phyloP scores from a whole-genome alignment of 1,140 invertebrate genomes.

The Cherax quadricarinatus region DNA sequence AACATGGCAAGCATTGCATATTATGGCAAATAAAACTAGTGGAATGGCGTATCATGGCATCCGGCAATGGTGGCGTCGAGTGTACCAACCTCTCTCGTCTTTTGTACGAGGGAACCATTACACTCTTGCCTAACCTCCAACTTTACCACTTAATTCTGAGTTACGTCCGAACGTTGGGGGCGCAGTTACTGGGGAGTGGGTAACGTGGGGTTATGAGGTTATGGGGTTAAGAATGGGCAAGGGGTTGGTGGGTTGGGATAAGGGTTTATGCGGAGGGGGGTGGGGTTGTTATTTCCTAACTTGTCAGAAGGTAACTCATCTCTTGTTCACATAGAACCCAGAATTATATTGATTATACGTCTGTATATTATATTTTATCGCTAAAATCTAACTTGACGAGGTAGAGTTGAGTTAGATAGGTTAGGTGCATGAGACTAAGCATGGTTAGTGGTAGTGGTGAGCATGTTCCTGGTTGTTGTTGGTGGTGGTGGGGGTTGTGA shows the following conservation, averaged over 20 bases:
- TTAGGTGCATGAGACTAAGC: too few species aligned
- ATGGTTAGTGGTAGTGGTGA: too few species aligned
- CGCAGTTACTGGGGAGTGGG: not conserved
- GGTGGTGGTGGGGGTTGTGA: too few species aligned
- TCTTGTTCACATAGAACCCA: not conserved
- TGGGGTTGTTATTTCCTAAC: not conserved
- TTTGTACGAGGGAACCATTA: too few species aligned
- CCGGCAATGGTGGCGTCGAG: not conserved
- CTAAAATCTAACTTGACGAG: too few species aligned
- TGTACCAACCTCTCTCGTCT: not conserved
- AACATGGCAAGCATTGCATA: not conserved
- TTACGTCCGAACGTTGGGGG: not conserved
- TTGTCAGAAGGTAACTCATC: not conserved
- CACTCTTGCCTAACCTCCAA: not conserved
- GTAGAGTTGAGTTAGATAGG: too few species aligned
- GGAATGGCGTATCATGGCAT: not conserved
- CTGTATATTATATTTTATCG: too few species aligned
- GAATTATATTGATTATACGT: not conserved
- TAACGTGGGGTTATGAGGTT: not conserved
- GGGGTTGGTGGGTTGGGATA: not conserved
- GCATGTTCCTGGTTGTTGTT: too few species aligned
- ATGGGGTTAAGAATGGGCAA: not conserved
- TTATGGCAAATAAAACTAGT: not conserved
- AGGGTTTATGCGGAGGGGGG: not conserved
- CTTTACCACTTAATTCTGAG: conserved; percentile 4